Base-by-base conservation (phyloP, 2,113 vertebrate genomes). In the Ciconia stormi region DNA sequence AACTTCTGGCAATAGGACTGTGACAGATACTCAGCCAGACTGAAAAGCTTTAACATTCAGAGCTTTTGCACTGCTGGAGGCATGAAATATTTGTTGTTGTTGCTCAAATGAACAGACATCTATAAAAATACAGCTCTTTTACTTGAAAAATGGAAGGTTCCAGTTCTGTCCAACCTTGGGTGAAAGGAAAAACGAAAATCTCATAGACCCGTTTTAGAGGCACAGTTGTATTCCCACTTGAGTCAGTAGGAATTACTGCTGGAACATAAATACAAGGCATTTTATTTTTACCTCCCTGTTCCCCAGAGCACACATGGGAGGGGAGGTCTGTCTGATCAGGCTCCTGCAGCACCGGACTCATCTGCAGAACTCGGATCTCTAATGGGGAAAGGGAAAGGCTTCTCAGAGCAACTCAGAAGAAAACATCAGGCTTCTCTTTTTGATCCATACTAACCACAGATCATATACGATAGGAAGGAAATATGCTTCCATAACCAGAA, bases 271-370 rank as follows among this genome's bases (percentile, higher is more conserved):
- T 71, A 77, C n/a, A 90, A 89, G 47, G 32, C 25, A 63, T 82
- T 94, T 95, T 94, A 95, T 91, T 95, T 96, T 95, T 89, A 89
- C 66, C 18, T 87, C 89, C 36, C 46, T 62, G 20, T 42, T 92
- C 70, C 91, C 83, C 53, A 79, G 69, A 87, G 69, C 77, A 77
- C 0, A 6, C 40, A 50, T 49, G 42, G 65, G 83, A 92, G 32
- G 25, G 65, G 29, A 91, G 52, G 44, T 71, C 70, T 87, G 47
- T 58, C 76, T 78, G 77, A 72, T 44, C 56, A 30, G 50, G 46
- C 56, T 93, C 61, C 74, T 16, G 47, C 52, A 95, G 86, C 61
- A 89, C 6, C 1, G 7, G 65, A 82, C 38, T 74, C 52, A 82
- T 67, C 38, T 66, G 47, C 27, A 88, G 92, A 93, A 82, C 58